Base-by-base conservation (phyloP, 2,888 invertebrate species). In the Trachelus tabidus region DNA sequence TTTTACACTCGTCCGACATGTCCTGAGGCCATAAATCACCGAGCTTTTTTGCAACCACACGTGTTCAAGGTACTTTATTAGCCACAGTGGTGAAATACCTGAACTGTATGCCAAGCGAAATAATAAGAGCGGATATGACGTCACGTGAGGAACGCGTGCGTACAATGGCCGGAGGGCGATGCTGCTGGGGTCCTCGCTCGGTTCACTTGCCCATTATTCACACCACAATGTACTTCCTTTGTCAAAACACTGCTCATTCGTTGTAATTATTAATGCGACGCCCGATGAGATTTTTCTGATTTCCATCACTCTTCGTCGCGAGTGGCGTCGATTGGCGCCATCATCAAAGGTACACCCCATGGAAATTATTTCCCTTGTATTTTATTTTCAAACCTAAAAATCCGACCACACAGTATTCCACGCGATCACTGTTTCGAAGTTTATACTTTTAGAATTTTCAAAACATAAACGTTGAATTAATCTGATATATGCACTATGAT, bases 171-270 rank as follows among this genome's bases (percentile, higher is more conserved):
- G 73, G 76, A 71, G 69, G 76, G 40, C 69, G 34, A 76, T 68
- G 69, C 37, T 73, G 74, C 78, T 73, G 35, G 73, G 79, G 68
- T 56, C 75, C 69, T 79, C 71, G 68, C 69, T 23, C 73, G 69
- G 75, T 75, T 56, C 80, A 83, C 81, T 82, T 83, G 80, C 74
- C 34, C 34, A 87, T 87, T 87, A 87, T 87, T 86, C 86, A 82
- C 83, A 82, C 86, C 85, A 87, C 87, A 87, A 87, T 87, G 87
- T 85, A 87, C 86, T 87, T 87, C 87, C 87, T 85, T 86, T 82
- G 80, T 83, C 83, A 80, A 82, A 84, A 83, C 81, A 82, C 80
- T 78, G 74, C 71, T 71, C 71, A 34, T 35, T 77, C 78, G 75
- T 76, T 76, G 79, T 82, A 78, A 84, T 83, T 83, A 82, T 84